phyloP scores from a whole-genome alignment of 1,140 invertebrate genomes.

The Papilio dardanus region DNA sequence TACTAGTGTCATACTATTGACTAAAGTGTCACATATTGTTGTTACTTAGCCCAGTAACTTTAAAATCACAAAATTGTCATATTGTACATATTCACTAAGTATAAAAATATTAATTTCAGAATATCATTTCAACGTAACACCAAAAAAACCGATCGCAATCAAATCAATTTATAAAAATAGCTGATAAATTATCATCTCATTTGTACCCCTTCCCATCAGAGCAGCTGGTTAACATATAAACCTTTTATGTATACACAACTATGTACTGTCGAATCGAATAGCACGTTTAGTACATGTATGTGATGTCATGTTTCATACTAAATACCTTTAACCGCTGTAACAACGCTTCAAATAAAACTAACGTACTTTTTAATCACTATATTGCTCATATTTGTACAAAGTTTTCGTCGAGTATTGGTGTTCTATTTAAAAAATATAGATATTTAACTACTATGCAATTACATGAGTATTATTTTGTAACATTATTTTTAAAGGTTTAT shows the following conservation, averaged over 20 bases:
- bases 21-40: too few relatives aligned
- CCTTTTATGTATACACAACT: slow-evolving; percentile 36
- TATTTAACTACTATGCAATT: slow-evolving; percentile 69
- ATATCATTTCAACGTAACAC: slow-evolving; percentile 67
- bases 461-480: slow-evolving; percentile 63
- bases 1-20: too few relatives aligned
- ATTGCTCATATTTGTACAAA: slow-evolving; percentile 82
- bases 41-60: slow-evolving; percentile 46
- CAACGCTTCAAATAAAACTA: slow-evolving; percentile 73
- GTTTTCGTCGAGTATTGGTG: slow-evolving; percentile 80
- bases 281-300: slow-evolving; percentile 45
- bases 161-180: slow-evolving; percentile 76
- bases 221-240: slow-evolving; percentile 63
- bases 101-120: slow-evolving; percentile 80
- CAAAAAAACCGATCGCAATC: slow-evolving; percentile 59
- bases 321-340: slow-evolving; percentile 73
- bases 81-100: slow-evolving; percentile 66
- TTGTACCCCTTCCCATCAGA: slow-evolving; percentile 81
- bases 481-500: slow-evolving; percentile 58
- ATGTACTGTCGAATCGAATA: slow-evolving; percentile 43
- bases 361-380: slow-evolving; percentile 77
- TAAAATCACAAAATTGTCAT: slow-evolving; percentile 49
- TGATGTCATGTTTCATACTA: slow-evolving; percentile 50
- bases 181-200: slow-evolving; percentile 71
- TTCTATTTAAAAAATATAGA: slow-evolving; percentile 74